These are phyloP conservation scores for Sebastes reedi DNA, from an alignment of 2,797 vertebrate genomes.

Conservation along the genomic window DNA sequence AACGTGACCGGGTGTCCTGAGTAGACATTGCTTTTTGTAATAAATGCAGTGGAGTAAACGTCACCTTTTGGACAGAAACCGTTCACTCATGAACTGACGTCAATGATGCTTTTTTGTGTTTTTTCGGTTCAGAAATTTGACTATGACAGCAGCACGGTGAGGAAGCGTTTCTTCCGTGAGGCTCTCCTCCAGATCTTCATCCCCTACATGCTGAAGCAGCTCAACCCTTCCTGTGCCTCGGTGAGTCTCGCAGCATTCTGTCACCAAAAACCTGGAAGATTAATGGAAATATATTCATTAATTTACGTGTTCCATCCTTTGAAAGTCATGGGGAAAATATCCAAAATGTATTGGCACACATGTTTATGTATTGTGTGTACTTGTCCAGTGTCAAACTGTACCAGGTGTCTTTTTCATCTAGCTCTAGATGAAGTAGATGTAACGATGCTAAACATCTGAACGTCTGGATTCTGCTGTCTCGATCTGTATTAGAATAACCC, in stretches of 20 bases:
- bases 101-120: background rate
- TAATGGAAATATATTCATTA: background rate
- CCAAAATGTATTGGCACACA: background rate
- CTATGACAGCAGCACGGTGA: slow-evolving; percentile 95
- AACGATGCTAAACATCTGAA: no score
- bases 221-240: slow-evolving; percentile 87
- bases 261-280: background rate
- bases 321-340: background rate
- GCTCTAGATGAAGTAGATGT: background rate
- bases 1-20: no score
- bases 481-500: background rate
- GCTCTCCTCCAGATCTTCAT: slow-evolving; percentile 96
- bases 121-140: slow-evolving; percentile 88
- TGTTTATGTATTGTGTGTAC: background rate
- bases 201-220: slow-evolving; percentile 95
- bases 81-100: background rate
- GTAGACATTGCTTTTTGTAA: no score
- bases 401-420: background rate
- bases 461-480: background rate
- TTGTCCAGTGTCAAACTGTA: background rate
- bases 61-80: background rate
- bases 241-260: slow-evolving; percentile 71
- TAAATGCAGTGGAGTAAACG: no score
- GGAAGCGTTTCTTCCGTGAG: slow-evolving; percentile 97
- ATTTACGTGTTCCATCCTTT: background rate